Evolutionary conservation across 1,140 invertebrate species (phyloP).

Genomic region (Rhizoglyphus robini): DNA sequence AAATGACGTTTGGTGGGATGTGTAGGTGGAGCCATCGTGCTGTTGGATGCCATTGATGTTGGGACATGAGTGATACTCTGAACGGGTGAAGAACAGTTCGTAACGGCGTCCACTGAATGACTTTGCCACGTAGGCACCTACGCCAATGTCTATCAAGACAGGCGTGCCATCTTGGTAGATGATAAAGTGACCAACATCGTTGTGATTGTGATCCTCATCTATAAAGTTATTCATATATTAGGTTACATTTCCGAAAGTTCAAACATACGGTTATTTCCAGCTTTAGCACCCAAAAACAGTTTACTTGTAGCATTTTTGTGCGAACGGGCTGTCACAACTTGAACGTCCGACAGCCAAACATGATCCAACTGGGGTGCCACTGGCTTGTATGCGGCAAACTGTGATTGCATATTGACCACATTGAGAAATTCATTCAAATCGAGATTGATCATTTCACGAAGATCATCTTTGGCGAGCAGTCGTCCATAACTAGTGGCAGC

Average conservation of each 20-base stretch:
- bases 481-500: too few species aligned
- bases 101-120: background rate
- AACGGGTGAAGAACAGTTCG: background rate
- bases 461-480: background rate
- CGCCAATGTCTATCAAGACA: conserved; percentile 3
- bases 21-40: background rate
- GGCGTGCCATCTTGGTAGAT: background rate
- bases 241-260: background rate
- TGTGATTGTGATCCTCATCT: conserved; percentile 13
- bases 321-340: background rate
- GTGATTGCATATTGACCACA: background rate
- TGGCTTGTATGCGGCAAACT: background rate
- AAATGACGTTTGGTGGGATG: background rate
- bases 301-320: background rate
- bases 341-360: background rate
- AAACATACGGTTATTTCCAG: conserved; percentile 5
- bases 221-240: background rate
- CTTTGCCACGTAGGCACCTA: background rate
- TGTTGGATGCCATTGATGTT: conserved; percentile 12
- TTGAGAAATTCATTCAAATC: conserved; percentile 8
- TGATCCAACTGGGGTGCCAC: background rate
- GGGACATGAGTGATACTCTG: background rate
- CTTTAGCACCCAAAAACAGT: conserved; percentile 4
- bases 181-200: conserved; percentile 10
- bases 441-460: background rate